Evolutionary conservation across 2,113 vertebrate species (phyloP), one percentile per base, ranked within the genome.

Genomic region (human (Homo sapiens)): DNA sequence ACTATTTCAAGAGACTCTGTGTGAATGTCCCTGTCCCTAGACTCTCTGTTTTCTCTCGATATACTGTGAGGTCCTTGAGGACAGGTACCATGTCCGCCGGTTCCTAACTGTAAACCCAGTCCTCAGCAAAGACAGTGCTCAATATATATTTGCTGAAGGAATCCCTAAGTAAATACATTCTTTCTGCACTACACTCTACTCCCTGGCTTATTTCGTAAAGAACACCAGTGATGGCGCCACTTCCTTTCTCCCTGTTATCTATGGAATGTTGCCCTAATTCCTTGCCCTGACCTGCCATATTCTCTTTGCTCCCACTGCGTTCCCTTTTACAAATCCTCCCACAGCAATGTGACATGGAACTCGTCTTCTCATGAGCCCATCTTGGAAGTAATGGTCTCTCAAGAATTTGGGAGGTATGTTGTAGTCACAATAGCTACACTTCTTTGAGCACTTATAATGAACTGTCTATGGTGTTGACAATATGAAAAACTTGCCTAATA

Each of bases 71-170:
- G 52, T 3, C 52, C 50, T 18, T 20, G 52, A 30, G 8, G 40
- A 2, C 13, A 38, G 14, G 27, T 11, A 43, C n/a, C 27, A 12
- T 0, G 3, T 6, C 14, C 55, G 18, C 12, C 17, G 7, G 17
- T 20, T 38, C 66, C 55, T 43, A 50, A 64, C n/a, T 80, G 10
- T 50, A 70, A 84, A 52, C 48, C 73, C 27, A 40, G 20, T 4
- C 35, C 14, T 66, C 25, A 57, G 27, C 43, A n/a, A 16, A 35
- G 1, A 4, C 20, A n/a, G 8, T 52, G 11, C n/a, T 45, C n/a
- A 30, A 3, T 79, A 22, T n/a, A 48, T 32, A 20, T 50, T 92
- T 81, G 22, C 30, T 30, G n/a, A 61, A 87, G 57, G 64, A 45
- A 43, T 18, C 43, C 30, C 38, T n/a, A 14, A 55, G 22, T 6